Base-by-base conservation (phyloP, 2,113 vertebrate species). In the Rhinoptilus africanus region DNA sequence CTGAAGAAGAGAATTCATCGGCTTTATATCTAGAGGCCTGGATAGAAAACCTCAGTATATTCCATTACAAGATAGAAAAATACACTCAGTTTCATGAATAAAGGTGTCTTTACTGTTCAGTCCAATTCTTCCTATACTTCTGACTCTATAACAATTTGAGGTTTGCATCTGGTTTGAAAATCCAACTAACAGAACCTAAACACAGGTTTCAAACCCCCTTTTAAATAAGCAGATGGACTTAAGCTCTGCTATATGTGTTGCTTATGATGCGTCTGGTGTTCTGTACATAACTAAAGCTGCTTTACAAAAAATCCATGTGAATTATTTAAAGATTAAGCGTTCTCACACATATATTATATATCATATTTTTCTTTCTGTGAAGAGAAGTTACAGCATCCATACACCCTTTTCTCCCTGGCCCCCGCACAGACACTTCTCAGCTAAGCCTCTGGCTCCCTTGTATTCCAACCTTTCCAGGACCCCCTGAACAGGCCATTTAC, bases 1-100 rank as follows among this genome's bases (percentile, higher is more conserved):
- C 96, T 64, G 73, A 87, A 84, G 69, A 85, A 53, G 50, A 93
- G 88, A 88, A 93, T 93, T 96, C 88, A 84, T 71, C 69, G 78
- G 53, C 76, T 85, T 93, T 64, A 74, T 48, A 93, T 82, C 48
- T 83, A 68, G 37, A 95, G 74, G 51, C 14, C 71, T 69, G 34
- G 63, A 85, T 35, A 88, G 77, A 84, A 96, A 92, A 72, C n/a
- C 68, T 88, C 50, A 41, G 80, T 83, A 73, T 50, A 88, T 59
- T 96, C 73, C 72, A 77, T 74, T 84, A 87, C 17, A 48, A 72
- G 72, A 59, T 0, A 89, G 84, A 95, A 95, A 93, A 91, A 73
- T 57, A 69, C 22, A 74, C 66, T 92, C 80, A 37, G 8, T 45
- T 22, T 84, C 47, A n/a, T 15, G 16, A 91, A 87, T 34, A 85